Base-by-base conservation (phyloP, 2,113 vertebrate genomes). In the Dromiciops gliroides region DNA sequence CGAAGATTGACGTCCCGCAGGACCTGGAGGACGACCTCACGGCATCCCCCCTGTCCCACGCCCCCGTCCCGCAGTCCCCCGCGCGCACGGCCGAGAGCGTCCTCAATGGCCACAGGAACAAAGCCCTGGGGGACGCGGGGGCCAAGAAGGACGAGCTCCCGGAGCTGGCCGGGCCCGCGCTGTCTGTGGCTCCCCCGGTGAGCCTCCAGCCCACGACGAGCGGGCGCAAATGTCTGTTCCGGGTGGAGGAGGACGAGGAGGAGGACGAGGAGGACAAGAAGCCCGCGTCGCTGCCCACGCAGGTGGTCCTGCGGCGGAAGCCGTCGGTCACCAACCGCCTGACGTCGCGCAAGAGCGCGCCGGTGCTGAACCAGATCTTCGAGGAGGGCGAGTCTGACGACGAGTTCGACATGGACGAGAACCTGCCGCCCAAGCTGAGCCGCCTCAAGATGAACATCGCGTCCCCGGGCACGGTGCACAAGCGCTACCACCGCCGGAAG, bases 351-450 rank as follows among this genome's bases (percentile, higher is more conserved):
- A 99, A 99, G 98, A 99, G 99, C 0, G 99, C 99, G 0, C 99
- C 99, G 0, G 99, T 99, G 44, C 99, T 99, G 94, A 99, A 99
- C 97, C 99, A 99, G 97, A 99, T 99, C 98, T 99, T 99, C 0
- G 99, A 99, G 97, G 99, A 99, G 96, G 99, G 99, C 0, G 99
- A 99, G 97, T 99, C 99, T 0, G 99, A 99, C 2, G 99, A 99
- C 0, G 99, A 99, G 97, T 99, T 99, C 0, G 99, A 99, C 98
- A 99, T 99, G 99, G 99, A 99, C 0, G 99, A 99, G 98, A 99
- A 99, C 89, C 98, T 99, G 88, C 99, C 99, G 0, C 99, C 99
- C 19, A 99, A 99, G 97, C 98, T 99, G 94, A 99, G 99, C 98
- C 98, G 99, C 26, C 98, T 99, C 96, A 99, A 99, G 98, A 99